Conservation (phyloP, 2,797 vertebrate genomes). For the Hippopotamyrus pictus region DNA sequence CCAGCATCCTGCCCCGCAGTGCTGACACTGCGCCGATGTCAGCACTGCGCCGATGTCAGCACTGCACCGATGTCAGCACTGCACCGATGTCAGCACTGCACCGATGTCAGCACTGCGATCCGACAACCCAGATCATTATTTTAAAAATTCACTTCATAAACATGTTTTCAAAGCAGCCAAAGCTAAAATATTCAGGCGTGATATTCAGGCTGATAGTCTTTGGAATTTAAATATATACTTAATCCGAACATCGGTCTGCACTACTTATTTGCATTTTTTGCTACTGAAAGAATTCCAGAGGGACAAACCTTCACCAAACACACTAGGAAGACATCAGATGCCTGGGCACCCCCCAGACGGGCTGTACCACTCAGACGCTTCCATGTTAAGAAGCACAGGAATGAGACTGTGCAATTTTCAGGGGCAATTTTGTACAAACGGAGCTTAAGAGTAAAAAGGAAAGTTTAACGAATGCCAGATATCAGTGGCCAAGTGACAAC, state of each 20-base stretch:
- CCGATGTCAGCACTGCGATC: neutral
- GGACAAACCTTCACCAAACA: neutral
- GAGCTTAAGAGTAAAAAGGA: neutral
- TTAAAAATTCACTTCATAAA: neutral
- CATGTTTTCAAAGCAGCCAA: neutral
- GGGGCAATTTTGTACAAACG: neutral
- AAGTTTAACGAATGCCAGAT: neutral
- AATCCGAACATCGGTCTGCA: neutral
- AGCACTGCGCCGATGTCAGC: no score
- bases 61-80: neutral
- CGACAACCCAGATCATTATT: neutral
- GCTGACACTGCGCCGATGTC: neutral
- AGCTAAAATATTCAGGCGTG: neutral
- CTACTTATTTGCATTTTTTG: neutral
- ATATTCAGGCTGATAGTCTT: neutral
- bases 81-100: no score
- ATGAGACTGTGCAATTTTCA: no score
- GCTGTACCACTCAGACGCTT: neutral
- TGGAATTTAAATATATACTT: neutral
- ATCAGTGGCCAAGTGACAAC: neutral
- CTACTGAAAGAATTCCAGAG: neutral
- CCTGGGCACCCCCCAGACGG: neutral
- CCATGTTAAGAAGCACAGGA: neutral
- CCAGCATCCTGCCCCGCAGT: neutral
- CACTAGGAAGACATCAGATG: neutral